These are phyloP conservation scores for Fratercula arctica DNA, from an alignment of 2,797 vertebrate species.

Conservation along the genomic window DNA sequence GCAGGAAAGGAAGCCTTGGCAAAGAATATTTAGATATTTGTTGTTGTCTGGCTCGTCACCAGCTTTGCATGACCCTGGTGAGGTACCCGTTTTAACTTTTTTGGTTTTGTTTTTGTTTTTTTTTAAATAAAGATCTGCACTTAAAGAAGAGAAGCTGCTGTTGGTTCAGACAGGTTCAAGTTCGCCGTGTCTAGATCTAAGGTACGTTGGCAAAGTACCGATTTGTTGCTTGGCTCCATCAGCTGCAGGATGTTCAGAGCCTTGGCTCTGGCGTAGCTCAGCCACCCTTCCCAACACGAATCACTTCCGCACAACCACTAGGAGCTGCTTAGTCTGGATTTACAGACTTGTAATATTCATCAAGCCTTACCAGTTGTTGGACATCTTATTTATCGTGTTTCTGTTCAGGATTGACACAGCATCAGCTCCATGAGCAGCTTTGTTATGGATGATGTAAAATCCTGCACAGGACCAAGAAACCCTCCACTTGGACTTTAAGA, in stretches of 20 bases:
- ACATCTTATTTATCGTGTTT: rapidly evolving
- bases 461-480: neutral
- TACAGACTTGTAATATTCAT: neutral
- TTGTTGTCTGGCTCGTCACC: neutral
- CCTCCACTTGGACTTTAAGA: too few relatives aligned
- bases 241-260: neutral
- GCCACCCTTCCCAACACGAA: rapidly evolving
- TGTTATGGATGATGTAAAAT: neutral
- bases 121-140: conserved; percentile 77
- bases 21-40: rapidly evolving
- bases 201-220: conserved; percentile 69
- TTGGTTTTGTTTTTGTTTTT: neutral
- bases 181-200: conserved; percentile 95
- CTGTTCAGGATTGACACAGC: rapidly evolving
- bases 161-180: conserved; percentile 95
- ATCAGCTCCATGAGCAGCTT: neutral
- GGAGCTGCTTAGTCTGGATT: neutral
- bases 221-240: neutral
- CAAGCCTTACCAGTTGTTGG: neutral
- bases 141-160: conserved; percentile 85
- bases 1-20: neutral
- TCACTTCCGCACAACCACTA: rapidly evolving
- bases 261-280: neutral
- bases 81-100: neutral
- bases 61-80: neutral